Conservation (phyloP, 2,888 invertebrate genomes). For the Synergus gifuensis region DNA sequence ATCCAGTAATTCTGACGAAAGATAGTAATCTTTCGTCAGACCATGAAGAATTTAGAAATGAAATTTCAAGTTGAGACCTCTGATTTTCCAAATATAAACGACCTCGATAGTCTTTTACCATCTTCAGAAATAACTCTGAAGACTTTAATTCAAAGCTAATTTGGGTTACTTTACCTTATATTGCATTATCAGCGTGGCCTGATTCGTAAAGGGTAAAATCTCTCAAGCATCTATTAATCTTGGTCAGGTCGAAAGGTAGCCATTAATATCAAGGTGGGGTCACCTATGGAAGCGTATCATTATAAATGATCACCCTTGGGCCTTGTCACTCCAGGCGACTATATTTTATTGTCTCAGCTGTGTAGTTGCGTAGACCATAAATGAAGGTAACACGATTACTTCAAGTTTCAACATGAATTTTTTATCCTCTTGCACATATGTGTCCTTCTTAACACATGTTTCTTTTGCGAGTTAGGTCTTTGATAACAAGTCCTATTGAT, state of each 20-base stretch:
- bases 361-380: conserved; percentile 16
- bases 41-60: not conserved
- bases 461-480: not conserved
- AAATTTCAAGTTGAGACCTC: not conserved
- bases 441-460: conserved; percentile 5
- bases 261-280: conserved; percentile 70
- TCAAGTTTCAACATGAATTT: not conserved
- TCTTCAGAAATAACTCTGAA: conserved; percentile 33
- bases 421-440: not conserved
- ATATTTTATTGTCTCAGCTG: conserved; percentile 66
- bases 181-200: not conserved
- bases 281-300: conserved; percentile 64
- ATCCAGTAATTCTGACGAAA: too few species aligned
- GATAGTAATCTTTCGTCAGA: not conserved
- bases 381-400: not conserved
- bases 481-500: not conserved
- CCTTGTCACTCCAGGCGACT: conserved; percentile 64
- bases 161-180: conserved; percentile 17
- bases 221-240: conserved; percentile 68
- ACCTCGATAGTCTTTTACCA: not conserved
- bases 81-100: not conserved
- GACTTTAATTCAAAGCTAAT: conserved; percentile 11
- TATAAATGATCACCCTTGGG: conserved; percentile 67
- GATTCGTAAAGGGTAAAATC: not conserved
- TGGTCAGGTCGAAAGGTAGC: conserved; percentile 62